phyloP scores from a whole-genome alignment of 2,888 invertebrate species.

The Julus scandinavius region DNA sequence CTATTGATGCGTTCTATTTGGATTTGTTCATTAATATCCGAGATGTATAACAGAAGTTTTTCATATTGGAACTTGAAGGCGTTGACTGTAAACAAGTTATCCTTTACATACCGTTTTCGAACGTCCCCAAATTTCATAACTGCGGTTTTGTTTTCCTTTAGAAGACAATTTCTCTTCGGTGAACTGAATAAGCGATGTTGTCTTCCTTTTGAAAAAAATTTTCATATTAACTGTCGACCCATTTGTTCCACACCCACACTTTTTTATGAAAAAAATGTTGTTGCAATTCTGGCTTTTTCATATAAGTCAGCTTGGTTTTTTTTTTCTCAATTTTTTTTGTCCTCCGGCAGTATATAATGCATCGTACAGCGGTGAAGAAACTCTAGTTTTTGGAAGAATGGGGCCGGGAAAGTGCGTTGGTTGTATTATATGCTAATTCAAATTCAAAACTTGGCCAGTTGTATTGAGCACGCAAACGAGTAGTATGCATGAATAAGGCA shows the following conservation, averaged over 20 bases:
- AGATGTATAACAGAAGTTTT: neutral
- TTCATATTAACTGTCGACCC: conserved; percentile 14
- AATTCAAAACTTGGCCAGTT: conserved; percentile 23
- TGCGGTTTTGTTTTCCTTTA: neutral
- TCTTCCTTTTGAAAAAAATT: conserved; percentile 13
- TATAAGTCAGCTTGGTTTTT: neutral
- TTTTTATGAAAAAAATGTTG: conserved; percentile 9
- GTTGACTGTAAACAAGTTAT: neutral
- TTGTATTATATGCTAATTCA: conserved; percentile 1
- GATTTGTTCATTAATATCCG: too few relatives aligned
- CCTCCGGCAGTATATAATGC: neutral
- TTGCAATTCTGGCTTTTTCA: conserved; percentile 22
- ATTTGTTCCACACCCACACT: conserved; percentile 4
- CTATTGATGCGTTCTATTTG: too few relatives aligned
- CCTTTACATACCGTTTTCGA: neutral
- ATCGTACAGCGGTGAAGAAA: neutral
- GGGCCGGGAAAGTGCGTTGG: neutral
- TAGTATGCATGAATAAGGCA: conserved; percentile 28
- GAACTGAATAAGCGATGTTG: neutral
- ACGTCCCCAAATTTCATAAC: neutral
- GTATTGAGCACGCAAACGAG: neutral
- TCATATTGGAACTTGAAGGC: neutral
- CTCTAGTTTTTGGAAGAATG: neutral
- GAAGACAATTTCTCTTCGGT: neutral
- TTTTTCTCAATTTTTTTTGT: neutral